These are phyloP conservation scores for Syngnathus typhle DNA, from an alignment of 2,113 vertebrate species.

Conservation along the genomic window DNA sequence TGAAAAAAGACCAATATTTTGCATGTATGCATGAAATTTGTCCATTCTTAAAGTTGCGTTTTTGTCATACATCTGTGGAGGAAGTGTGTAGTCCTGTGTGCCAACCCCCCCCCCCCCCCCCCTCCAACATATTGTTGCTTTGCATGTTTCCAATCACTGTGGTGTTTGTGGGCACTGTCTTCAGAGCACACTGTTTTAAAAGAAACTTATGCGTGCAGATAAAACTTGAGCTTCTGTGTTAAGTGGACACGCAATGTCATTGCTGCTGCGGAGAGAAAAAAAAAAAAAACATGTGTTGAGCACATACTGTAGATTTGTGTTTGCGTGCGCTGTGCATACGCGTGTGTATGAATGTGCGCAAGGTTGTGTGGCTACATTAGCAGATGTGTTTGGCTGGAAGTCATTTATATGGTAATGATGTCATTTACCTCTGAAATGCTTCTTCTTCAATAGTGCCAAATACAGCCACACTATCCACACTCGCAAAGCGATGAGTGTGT, in stretches of 20 bases:
- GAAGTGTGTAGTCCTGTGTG: no score
- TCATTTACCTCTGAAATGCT: conserved; percentile 76
- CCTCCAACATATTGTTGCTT: not conserved
- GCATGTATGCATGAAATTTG: no score
- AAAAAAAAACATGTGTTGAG: no score
- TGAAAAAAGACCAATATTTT: no score
- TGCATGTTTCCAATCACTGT: not conserved
- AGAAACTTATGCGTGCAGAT: not conserved
- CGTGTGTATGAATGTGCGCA: conserved; percentile 16
- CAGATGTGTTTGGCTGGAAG: conserved; percentile 74
- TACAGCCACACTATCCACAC: conserved; percentile 57
- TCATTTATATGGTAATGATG: conserved; percentile 81
- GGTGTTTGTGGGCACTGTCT: not conserved
- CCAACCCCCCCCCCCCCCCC: no score
- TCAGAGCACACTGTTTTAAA: not conserved
- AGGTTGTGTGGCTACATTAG: conserved; percentile 58
- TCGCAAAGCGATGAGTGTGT: conserved; percentile 32
- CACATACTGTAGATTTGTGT: conserved; percentile 8
- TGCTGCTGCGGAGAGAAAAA: conserved; percentile 1
- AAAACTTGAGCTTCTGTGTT: conserved; percentile 11
- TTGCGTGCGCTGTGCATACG: not conserved
- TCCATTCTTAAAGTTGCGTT: no score
- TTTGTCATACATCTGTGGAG: no score
- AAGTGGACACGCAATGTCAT: not conserved
- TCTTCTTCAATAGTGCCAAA: conserved; percentile 68